Evolutionary conservation across 2,113 vertebrate genomes (phyloP).

Genomic region (Hystrix brachyura): DNA sequence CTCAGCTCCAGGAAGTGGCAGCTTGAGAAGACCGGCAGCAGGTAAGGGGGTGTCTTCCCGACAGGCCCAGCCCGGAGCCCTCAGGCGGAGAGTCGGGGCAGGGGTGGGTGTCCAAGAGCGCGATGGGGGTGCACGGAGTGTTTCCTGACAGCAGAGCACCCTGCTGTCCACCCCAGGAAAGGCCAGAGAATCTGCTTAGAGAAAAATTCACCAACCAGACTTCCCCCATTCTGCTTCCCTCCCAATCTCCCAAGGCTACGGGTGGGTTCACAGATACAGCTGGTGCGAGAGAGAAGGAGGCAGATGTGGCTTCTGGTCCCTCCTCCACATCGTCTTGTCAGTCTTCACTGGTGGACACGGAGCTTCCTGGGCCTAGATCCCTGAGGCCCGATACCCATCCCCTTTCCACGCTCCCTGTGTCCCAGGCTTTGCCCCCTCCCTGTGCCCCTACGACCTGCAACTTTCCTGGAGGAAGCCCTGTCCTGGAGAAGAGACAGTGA

Average conservation of each 20-base stretch:
- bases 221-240: neutral
- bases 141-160: neutral
- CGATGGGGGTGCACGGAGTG: neutral
- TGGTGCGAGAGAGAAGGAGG: neutral
- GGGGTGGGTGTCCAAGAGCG: no score
- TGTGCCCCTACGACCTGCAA: neutral
- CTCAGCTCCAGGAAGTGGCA: neutral
- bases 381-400: neutral
- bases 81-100: neutral
- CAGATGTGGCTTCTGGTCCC: neutral
- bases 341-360: neutral
- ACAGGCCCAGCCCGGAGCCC: neutral
- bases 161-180: no score
- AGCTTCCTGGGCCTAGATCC: neutral
- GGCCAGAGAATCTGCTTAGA: neutral
- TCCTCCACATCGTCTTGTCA: neutral
- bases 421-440: neutral
- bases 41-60: no score
- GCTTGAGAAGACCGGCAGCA: neutral
- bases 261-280: neutral
- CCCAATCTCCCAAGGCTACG: neutral
- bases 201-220: neutral
- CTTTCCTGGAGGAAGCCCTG: neutral
- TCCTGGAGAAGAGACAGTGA: neutral
- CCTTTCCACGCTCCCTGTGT: neutral